These are phyloP conservation scores for Spea hammondii DNA, from an alignment of 2,797 vertebrate species.

Conservation along the genomic window DNA sequence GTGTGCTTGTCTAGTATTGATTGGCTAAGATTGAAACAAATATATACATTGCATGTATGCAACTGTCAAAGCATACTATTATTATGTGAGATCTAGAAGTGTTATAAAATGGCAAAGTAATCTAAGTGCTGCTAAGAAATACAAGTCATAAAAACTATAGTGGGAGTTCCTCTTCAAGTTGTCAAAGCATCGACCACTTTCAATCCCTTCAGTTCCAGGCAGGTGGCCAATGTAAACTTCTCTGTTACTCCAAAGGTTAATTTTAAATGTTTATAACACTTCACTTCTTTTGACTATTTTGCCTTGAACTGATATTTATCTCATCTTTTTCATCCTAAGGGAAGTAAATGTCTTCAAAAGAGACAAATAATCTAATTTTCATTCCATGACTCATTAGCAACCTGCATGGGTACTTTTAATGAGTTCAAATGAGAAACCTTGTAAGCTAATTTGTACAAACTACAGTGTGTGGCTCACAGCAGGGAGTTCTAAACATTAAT, in stretches of 20 bases:
- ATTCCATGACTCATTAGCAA: constrained; percentile 51
- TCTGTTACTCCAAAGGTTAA: not conserved
- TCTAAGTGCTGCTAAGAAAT: too few species aligned
- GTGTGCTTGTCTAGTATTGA: too few species aligned
- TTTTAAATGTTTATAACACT: constrained; percentile 13
- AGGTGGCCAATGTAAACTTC: not conserved
- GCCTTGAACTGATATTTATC: constrained; percentile 48
- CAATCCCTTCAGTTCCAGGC: not conserved
- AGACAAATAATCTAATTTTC: constrained; percentile 50
- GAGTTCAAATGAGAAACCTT: constrained; percentile 55
- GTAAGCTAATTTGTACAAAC: constrained; percentile 62
- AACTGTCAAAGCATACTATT: too few species aligned
- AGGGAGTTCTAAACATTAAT: constrained; percentile 54
- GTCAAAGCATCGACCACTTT: not conserved
- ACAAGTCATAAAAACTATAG: too few species aligned
- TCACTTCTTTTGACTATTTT: constrained; percentile 47
- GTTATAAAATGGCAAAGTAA: too few species aligned
- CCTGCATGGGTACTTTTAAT: constrained; percentile 56
- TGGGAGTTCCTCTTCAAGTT: not conserved
- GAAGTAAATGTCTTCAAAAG: constrained; percentile 40
- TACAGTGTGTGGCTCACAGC: constrained; percentile 45
- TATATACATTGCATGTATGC: too few species aligned
- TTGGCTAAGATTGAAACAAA: too few species aligned
- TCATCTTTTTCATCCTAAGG: constrained; percentile 35
- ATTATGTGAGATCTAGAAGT: too few species aligned